Conservation (phyloP, 92 coral and sea anemone species). For the Virgularia gustaviana region DNA sequence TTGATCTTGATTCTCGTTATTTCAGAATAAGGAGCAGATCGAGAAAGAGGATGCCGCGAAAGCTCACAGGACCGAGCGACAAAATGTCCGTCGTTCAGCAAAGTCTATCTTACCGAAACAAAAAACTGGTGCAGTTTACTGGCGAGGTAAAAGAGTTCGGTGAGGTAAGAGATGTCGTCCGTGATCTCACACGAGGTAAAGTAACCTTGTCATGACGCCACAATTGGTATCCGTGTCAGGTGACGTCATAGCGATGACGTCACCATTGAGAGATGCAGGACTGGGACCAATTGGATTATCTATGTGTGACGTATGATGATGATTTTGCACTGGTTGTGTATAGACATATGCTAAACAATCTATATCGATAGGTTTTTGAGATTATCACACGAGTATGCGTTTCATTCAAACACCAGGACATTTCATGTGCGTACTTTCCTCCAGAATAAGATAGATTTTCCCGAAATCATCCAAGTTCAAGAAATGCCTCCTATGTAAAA, state of each 20-base stretch:
- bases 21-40: slow-evolving; percentile 6
- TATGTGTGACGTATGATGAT: no score
- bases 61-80: slow-evolving; percentile 76
- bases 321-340: no score
- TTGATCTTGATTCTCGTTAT: background rate
- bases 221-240: no score
- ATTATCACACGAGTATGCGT: no score
- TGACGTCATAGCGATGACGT: background rate
- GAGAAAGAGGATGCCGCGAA: slow-evolving; percentile 55
- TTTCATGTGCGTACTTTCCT: no score
- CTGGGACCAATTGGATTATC: background rate
- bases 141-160: slow-evolving; percentile 86
- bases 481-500: no score
- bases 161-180: slow-evolving; percentile 17
- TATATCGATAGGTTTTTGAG: no score
- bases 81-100: slow-evolving; percentile 80
- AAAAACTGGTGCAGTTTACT: slow-evolving; percentile 73
- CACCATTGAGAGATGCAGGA: background rate
- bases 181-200: slow-evolving; percentile 12
- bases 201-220: background rate
- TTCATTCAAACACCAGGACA: no score
- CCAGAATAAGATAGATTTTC: no score
- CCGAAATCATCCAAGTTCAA: no score
- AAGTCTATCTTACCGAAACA: slow-evolving; percentile 67
- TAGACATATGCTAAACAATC: no score